Conservation (phyloP, 2,888 invertebrate genomes). For the Euplagia quadripunctaria region DNA sequence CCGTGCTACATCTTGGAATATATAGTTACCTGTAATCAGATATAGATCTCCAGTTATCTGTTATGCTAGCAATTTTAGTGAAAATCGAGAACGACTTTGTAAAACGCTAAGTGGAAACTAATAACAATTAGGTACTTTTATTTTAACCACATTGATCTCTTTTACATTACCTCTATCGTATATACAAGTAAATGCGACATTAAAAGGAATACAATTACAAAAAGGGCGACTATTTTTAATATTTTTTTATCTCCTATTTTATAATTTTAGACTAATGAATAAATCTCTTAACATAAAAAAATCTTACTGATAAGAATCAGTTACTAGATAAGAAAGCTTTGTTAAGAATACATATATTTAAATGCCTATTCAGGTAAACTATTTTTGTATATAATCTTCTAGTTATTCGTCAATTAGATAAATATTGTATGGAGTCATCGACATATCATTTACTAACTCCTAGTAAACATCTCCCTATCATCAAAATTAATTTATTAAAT, state of each 20-base stretch:
- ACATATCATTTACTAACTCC: conserved; percentile 64
- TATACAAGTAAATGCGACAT: not conserved
- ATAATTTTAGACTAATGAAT: not conserved
- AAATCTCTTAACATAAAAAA: not conserved
- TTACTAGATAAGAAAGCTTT: not conserved
- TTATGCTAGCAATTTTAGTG: not conserved
- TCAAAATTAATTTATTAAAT: not conserved
- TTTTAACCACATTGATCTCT: not conserved
- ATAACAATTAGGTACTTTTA: not conserved
- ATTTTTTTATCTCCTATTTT: not conserved
- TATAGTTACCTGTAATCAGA: not conserved
- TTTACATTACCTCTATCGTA: not conserved
- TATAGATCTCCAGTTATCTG: not conserved
- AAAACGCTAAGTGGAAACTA: not conserved
- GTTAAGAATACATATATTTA: conserved; percentile 15
- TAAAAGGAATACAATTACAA: not conserved
- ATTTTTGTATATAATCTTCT: conserved; percentile 66
- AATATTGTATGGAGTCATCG: conserved; percentile 37
- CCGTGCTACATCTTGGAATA: not conserved
- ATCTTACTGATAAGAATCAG: not conserved
- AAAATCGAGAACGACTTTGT: not conserved
- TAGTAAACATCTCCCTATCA: not conserved
- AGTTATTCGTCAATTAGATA: conserved; percentile 67
- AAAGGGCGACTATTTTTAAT: not conserved
- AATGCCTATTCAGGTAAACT: conserved; percentile 51